Conservation (phyloP, 2,113 vertebrate species). For the Hiodon tergisus region DNA sequence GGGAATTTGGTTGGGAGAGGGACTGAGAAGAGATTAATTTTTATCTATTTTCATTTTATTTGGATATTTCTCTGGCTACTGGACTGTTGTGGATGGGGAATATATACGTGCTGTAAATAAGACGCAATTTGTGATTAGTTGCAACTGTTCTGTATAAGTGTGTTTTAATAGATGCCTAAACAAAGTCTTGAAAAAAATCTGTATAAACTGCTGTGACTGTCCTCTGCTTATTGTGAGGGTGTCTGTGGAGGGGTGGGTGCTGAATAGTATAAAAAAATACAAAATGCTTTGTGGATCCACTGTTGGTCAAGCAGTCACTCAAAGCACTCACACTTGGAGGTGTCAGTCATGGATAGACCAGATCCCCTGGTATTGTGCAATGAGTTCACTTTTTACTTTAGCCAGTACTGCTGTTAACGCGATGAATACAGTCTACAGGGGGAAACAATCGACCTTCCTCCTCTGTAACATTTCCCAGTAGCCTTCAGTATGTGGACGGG, state of each 20-base stretch:
- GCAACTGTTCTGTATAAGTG: constrained; percentile 89
- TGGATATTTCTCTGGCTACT: constrained; percentile 57
- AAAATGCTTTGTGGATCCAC: background rate
- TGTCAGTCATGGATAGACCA: no score
- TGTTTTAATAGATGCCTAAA: constrained; percentile 90
- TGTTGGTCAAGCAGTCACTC: no score
- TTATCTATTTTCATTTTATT: constrained; percentile 62
- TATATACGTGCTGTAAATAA: constrained; percentile 82
- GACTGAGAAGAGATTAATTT: constrained; percentile 58
- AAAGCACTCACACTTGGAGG: no score
- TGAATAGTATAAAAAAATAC: background rate
- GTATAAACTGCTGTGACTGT: constrained; percentile 11
- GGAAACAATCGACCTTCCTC: no score
- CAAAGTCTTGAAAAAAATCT: constrained; percentile 50
- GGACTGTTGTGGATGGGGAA: constrained; percentile 63
- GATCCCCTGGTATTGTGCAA: no score
- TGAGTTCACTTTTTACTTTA: no score
- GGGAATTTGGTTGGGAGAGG: constrained; percentile 43
- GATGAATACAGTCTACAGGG: no score
- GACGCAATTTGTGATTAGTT: constrained; percentile 83
- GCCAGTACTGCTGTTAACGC: no score
- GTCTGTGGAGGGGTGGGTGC: background rate
- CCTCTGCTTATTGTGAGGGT: constrained; percentile 16
- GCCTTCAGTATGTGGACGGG: no score
- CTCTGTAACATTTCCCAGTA: no score